Evolutionary conservation across 2,113 vertebrate species (phyloP).

Genomic region (Brienomyrus longianalis): DNA sequence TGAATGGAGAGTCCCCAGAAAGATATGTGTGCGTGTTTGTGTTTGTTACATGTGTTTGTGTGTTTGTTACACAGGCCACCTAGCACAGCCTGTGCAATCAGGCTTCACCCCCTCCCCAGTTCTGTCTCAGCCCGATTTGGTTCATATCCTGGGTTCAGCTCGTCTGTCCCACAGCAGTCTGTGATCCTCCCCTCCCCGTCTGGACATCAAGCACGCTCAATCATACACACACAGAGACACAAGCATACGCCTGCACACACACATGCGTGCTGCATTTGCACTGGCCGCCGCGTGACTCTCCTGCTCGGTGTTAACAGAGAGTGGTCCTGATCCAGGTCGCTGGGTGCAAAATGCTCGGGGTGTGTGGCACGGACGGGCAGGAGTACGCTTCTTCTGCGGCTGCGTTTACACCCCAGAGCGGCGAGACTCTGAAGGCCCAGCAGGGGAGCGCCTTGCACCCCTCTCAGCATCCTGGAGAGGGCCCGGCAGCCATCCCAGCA

Average conservation of each 20-base stretch:
- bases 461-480: not conserved
- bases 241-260: conserved; percentile 21
- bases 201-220: conserved; percentile 52
- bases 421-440: not conserved
- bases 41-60: conserved; percentile 40
- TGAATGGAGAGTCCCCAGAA: no score
- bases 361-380: not conserved
- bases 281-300: conserved; percentile 2
- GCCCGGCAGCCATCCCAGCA: conserved; percentile 15
- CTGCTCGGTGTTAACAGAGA: not conserved
- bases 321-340: not conserved
- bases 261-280: conserved; percentile 24
- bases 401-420: conserved; percentile 14
- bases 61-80: conserved; percentile 46
- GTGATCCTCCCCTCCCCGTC: conserved; percentile 55
- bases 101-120: conserved; percentile 67
- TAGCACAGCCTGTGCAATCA: conserved; percentile 59
- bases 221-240: conserved; percentile 35
- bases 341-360: not conserved
- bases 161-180: conserved; percentile 62
- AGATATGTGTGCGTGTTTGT: not conserved
- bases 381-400: not conserved
- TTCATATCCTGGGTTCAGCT: conserved; percentile 57
- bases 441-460: not conserved
- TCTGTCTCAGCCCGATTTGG: conserved; percentile 58